Percentiles rank a stretch among this genome's conserved stretches.
Conservation (phyloP, 2,113 vertebrate species). For the Prionailurus viverrinus region DNA sequence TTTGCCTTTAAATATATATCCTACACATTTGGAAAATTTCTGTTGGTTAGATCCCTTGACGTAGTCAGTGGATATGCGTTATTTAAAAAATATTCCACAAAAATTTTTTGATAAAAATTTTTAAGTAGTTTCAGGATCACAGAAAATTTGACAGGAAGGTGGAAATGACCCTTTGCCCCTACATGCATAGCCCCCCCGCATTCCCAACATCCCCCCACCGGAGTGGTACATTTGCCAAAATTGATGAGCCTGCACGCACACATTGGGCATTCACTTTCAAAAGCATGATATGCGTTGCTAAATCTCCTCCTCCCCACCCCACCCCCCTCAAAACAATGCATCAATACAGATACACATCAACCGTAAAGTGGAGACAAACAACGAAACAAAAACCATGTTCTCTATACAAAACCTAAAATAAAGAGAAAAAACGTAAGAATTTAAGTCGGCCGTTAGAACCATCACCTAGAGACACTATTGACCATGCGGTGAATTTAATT, state of each 20-base stretch:
- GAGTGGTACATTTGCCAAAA: background rate
- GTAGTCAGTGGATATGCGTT: background rate
- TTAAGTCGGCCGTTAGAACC: background rate
- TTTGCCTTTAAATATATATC: background rate
- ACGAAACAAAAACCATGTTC: background rate
- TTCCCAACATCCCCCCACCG: background rate
- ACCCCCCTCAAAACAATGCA: background rate
- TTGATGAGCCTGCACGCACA: background rate
- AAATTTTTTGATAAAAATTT: background rate
- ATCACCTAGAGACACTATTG: background rate
- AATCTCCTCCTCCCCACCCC: background rate
- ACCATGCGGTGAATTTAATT: background rate
- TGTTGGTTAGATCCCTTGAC: background rate
- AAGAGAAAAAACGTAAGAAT: background rate
- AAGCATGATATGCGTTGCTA: background rate
- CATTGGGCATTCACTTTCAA: background rate
- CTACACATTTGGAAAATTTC: background rate
- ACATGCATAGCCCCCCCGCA: background rate
- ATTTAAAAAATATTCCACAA: background rate
- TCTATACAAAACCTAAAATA: background rate
- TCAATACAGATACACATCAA: background rate
- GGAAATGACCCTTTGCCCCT: background rate
- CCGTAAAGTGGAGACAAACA: background rate
- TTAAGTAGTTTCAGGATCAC: background rate
- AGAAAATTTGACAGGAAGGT: background rate